These are phyloP conservation scores for Drosophila trapezifrons DNA, from an alignment of 1,140 invertebrate species.

Conservation along the genomic window DNA sequence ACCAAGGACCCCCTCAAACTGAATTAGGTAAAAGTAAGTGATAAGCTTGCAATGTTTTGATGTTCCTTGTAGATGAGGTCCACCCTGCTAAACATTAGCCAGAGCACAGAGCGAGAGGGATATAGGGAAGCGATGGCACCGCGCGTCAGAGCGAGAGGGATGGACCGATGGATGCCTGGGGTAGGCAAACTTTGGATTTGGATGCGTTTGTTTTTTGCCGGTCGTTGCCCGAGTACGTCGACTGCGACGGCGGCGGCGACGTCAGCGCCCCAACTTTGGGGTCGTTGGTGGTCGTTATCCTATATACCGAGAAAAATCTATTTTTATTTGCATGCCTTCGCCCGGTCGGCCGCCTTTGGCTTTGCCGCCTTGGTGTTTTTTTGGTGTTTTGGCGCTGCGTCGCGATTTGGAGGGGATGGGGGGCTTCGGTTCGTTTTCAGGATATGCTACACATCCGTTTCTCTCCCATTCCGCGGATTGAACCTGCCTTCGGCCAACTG, in stretches of 20 bases:
- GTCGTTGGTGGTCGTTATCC: constrained; percentile 84
- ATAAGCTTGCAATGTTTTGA: background rate
- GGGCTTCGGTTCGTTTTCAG: background rate
- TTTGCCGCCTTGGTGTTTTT: constrained; percentile 12
- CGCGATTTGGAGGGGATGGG: background rate
- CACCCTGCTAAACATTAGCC: constrained; percentile 20
- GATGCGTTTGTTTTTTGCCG: constrained; percentile 65
- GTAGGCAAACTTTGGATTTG: constrained; percentile 45
- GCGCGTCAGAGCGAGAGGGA: background rate
- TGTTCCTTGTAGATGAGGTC: constrained; percentile 7
- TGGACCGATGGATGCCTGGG: constrained; percentile 18
- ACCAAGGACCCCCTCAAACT: no score
- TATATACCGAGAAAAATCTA: constrained; percentile 84
- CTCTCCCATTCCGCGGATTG: background rate
- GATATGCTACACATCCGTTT: constrained; percentile 8
- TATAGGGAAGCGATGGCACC: constrained; percentile 17
- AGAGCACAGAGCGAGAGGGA: constrained; percentile 16
- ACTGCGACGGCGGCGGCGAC: background rate
- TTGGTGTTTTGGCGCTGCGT: constrained; percentile 13
- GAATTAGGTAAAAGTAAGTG: background rate
- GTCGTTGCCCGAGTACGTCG: constrained; percentile 65
- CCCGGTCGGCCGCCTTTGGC: constrained; percentile 36
- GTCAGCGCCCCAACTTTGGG: constrained; percentile 62
- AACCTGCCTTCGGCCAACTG: constrained; percentile 30
- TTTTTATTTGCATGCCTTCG: constrained; percentile 71